Evolutionary conservation across 2,113 vertebrate species (phyloP), one percentile per base, ranked within the genome.

Genomic region (Lampris incognitus): DNA sequence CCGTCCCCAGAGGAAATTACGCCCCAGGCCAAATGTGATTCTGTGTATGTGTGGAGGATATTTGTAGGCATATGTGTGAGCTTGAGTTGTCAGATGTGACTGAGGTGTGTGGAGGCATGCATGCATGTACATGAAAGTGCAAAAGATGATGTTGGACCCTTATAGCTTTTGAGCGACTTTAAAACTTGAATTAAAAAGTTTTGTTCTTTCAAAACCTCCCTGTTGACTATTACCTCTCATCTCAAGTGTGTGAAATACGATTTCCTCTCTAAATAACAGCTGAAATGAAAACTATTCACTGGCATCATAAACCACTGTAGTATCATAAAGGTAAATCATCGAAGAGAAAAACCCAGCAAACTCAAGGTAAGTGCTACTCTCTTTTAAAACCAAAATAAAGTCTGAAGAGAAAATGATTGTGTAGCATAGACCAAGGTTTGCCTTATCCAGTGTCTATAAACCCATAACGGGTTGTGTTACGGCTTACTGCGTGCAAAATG

Each of bases 191-290:
- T 58, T n/a, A 51, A 72, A 66, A 66, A 63, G 44, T 74, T 63
- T 66, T 54, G 7, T 42, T 71, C 52, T 59, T 39, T 13, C 39
- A 59, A 69, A 55, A 57, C 65, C 66, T 68, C 66, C 69, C 52
- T 67, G 52, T 61, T 67, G 52, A 57, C 36, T 37, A 38, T 57
- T 57, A 57, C 6, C 55, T 9, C 9, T 57, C 24, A 8, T 57
- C 36, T 57, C n/a, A n/a, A 52, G 8, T 52, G 50, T 11, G 50
- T 52, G 50, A 3, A 52, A 52, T 52, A 0, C 50, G 11, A 52
- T 52, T 52, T 10, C 11, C 44, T 46, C 44, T 46, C 44, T 7
- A 52, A 52, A 52, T 10, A 52, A 57, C n/a, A 57, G 7, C 24
- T 24, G 37, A 57, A 24, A 57, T 37, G n/a, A 7, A 54, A 9